These are phyloP conservation scores for Scaptomyza tumidula DNA, from an alignment of 2,888 invertebrate genomes.

Conservation along the genomic window DNA sequence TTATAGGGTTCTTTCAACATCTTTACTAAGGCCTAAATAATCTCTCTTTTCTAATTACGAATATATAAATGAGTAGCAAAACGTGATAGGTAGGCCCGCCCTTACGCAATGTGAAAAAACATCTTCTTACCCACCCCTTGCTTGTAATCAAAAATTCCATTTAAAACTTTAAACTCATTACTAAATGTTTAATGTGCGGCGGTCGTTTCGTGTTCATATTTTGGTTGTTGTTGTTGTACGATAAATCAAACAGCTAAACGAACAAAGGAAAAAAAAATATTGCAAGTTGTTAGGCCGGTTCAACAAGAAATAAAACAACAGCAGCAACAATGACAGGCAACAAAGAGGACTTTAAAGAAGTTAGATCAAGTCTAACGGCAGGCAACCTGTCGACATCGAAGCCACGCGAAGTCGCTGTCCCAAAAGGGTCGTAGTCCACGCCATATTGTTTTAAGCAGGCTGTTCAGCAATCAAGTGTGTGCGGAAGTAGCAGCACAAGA, in stretches of 20 bases:
- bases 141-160: conserved; percentile 74
- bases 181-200: conserved; percentile 74
- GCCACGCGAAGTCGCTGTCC: conserved; percentile 59
- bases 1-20: neutral
- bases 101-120: neutral
- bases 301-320: conserved; percentile 37
- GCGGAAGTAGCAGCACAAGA: conserved; percentile 1
- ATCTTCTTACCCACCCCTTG: neutral
- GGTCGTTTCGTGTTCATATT: conserved; percentile 49
- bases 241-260: conserved; percentile 65
- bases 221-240: conserved; percentile 59
- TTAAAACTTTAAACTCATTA: conserved; percentile 79
- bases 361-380: conserved; percentile 63
- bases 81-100: conserved; percentile 30
- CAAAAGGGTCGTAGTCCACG: conserved; percentile 71
- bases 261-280: conserved; percentile 35
- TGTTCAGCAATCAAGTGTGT: conserved; percentile 72
- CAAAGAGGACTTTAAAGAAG: conserved; percentile 29
- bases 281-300: conserved; percentile 73
- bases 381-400: conserved; percentile 73
- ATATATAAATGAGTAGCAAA: conserved; percentile 54
- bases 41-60: conserved; percentile 49
- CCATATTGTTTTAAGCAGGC: conserved; percentile 75
- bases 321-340: conserved; percentile 28
- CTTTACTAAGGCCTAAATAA: conserved; percentile 30